phyloP scores from a whole-genome alignment of 2,113 vertebrate genomes.

The Bubo bubo region DNA sequence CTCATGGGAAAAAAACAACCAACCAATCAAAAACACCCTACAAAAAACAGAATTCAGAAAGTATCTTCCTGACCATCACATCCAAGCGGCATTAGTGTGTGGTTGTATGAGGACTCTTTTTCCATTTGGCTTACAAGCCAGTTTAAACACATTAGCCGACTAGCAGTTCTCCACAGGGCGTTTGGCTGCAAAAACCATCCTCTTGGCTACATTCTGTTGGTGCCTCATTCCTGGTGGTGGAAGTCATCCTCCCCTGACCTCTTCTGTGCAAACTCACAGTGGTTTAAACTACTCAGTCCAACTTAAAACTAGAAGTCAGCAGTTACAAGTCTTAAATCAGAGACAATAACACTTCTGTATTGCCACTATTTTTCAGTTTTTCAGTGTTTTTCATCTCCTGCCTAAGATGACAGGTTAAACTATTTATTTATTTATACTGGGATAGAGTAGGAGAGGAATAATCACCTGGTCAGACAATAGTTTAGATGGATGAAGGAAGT shows the following conservation, averaged over 20 bases:
- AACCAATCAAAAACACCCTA: rapidly evolving
- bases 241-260: neutral
- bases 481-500: neutral
- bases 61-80: neutral
- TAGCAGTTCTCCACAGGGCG: neutral
- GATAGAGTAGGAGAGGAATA: neutral
- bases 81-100: neutral
- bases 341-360: neutral
- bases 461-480: neutral
- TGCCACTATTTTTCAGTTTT: neutral
- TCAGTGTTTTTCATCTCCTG: neutral
- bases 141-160: neutral
- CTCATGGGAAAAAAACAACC: neutral
- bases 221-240: neutral
- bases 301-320: neutral
- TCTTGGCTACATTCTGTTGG: neutral
- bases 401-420: neutral
- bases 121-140: neutral
- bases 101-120: neutral
- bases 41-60: neutral
- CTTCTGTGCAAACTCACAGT: neutral
- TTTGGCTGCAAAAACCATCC: neutral
- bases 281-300: neutral
- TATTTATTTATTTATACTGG: neutral
- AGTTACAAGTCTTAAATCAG: neutral